phyloP scores from a whole-genome alignment of 2,888 invertebrate genomes.

The Hermaeophaga mercurialis region DNA sequence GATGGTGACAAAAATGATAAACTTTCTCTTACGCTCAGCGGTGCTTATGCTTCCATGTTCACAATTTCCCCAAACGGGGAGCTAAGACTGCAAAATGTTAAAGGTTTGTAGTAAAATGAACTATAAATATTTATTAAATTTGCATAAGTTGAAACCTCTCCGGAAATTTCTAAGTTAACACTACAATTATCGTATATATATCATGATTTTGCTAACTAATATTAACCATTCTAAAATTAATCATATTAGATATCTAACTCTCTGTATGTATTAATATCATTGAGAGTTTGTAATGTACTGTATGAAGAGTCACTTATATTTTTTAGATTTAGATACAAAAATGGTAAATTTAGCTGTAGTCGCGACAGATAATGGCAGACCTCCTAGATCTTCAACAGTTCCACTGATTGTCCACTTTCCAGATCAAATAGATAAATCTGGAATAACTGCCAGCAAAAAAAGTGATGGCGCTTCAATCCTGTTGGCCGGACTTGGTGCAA shows the following conservation, averaged over 20 bases:
- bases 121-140: too few relatives aligned
- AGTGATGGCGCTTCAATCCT: slow-evolving; percentile 50
- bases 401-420: slow-evolving; percentile 70
- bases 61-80: slow-evolving; percentile 70
- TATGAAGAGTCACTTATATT: too few relatives aligned
- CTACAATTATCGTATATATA: too few relatives aligned
- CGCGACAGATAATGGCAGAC: slow-evolving; percentile 82
- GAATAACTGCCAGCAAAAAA: slow-evolving; percentile 41
- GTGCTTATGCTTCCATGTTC: slow-evolving; percentile 58
- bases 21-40: slow-evolving; percentile 69
- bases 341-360: slow-evolving; percentile 76
- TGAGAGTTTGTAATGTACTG: too few relatives aligned
- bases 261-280: too few relatives aligned
- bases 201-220: too few relatives aligned
- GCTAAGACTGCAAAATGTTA: slow-evolving; percentile 62
- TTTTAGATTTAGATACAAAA: slow-evolving; percentile 21
- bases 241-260: too few relatives aligned
- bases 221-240: too few relatives aligned
- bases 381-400: slow-evolving; percentile 77
- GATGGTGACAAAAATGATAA: slow-evolving; percentile 83
- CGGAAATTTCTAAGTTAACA: too few relatives aligned
- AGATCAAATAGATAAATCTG: slow-evolving; percentile 54
- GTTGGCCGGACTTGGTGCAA: slow-evolving; percentile 70
- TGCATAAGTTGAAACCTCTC: too few relatives aligned
- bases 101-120: slow-evolving; percentile 33